Base-by-base conservation (phyloP, 1,140 invertebrate species). In the Cydia splendana region DNA sequence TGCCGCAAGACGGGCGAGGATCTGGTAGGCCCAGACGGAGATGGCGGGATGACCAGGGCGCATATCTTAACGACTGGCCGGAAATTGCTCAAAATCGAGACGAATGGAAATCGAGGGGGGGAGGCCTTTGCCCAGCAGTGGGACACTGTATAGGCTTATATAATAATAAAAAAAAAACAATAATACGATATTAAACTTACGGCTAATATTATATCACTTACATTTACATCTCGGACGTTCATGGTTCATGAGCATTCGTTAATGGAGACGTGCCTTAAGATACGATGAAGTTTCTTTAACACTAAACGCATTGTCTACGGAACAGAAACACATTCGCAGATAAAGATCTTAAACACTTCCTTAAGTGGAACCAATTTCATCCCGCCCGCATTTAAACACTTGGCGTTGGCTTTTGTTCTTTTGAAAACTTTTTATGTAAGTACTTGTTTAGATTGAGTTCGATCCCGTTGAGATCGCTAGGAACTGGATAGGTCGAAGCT, bases 271-370 rank as follows among this genome's bases (percentile, higher is more conserved):
- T 24, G 65, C 65, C 65, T 20, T 65, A 65, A 65, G 28, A 15
- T 7, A 42, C 38, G 38, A 12, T 24, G 15, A 15, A 34, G 15
- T n/a, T 13, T n/a, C 65, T 15, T 67, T 13, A 67, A 67, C 30
- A 6, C 65, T 69, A 69, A 69, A 34, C 12, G 28, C 30, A 69
- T 69, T 69, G 65, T 69, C 28, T 69, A 34, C 2, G 28, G 65
- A 69, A 69, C 12, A 69, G 65, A 69, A 69, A 69, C 65, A 69
- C 65, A n/a, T 65, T 53, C n/a, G 51, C 65, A 34, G 65, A 69
- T 69, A 69, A 69, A n/a, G 28, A 69, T 69, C 65, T 69, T 69
- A 34, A 30, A 12, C 65, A 69, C 65, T 69, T 34, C n/a, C 62
- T 13, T 65, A 30, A 69, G 65, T 69, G 65, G 65, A n/a, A 12